phyloP scores from a whole-genome alignment of 1,140 invertebrate genomes.

The Zelostemma sp. region DNA sequence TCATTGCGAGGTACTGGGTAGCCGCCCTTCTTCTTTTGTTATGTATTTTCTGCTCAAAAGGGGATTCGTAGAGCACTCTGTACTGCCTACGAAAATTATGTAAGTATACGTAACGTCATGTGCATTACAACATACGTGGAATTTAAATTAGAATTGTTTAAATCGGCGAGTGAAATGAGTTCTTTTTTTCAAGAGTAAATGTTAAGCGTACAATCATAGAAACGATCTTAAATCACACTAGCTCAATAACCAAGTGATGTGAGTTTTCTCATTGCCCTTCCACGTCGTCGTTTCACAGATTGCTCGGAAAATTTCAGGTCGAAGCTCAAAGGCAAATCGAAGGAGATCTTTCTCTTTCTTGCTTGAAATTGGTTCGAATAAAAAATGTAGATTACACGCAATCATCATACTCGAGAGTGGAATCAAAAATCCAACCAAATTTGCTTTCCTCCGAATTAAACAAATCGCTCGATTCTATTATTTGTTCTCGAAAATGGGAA shows the following conservation, averaged over 20 bases:
- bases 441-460: neutral
- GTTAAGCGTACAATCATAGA: neutral
- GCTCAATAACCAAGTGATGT: conserved; percentile 16
- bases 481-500: neutral
- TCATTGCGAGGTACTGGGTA: conserved; percentile 43
- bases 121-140: conserved; percentile 3
- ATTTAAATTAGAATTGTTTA: neutral
- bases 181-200: neutral
- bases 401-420: neutral
- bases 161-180: no score
- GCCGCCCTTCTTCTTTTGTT: conserved; percentile 48
- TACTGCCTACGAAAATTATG: conserved; percentile 25
- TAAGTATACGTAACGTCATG: conserved; percentile 17
- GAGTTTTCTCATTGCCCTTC: conserved; percentile 8
- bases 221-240: conserved; percentile 11
- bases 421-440: neutral
- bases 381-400: conserved; percentile 13
- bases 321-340: conserved; percentile 23
- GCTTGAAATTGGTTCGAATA: conserved; percentile 26
- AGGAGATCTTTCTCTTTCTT: conserved; percentile 17
- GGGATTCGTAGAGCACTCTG: conserved; percentile 27
- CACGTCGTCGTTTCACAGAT: conserved; percentile 21
- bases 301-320: conserved; percentile 25
- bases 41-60: conserved; percentile 42
- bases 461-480: neutral